Conservation (phyloP, 2,113 vertebrate genomes). For the Prietella phreatophila region DNA sequence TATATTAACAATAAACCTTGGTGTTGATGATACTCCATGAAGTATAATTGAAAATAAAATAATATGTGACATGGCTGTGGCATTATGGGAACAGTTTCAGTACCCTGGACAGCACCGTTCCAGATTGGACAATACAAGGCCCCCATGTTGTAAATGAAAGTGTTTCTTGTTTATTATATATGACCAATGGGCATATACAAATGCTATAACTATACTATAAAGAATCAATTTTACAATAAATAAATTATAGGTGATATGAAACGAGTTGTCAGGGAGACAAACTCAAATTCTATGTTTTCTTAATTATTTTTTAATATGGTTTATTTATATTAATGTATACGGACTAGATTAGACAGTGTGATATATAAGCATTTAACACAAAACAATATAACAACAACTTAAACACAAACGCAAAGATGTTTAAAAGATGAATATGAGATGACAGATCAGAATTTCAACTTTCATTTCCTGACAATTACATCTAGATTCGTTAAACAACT, state of each 20-base stretch:
- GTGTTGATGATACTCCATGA: background rate
- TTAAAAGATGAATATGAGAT: background rate
- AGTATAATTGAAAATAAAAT: constrained; percentile 6
- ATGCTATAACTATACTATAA: background rate
- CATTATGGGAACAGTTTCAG: constrained; percentile 56
- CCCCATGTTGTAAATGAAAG: constrained; percentile 24
- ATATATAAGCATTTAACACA: background rate
- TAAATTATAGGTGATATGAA: background rate
- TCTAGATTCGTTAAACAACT: too few species aligned
- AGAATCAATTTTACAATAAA: background rate
- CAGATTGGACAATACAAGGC: constrained; percentile 38
- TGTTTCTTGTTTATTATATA: background rate
- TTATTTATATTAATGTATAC: too few species aligned
- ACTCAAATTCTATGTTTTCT: background rate
- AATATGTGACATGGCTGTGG: constrained; percentile 23
- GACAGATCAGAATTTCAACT: too few species aligned
- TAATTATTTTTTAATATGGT: background rate
- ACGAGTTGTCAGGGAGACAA: background rate
- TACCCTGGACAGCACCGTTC: constrained; percentile 56
- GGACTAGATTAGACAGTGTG: too few species aligned
- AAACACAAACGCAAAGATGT: background rate
- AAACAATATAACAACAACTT: background rate
- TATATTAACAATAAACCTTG: background rate
- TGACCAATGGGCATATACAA: background rate
- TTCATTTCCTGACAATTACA: too few species aligned